Evolutionary conservation across 2,888 invertebrate species (phyloP).

Genomic region (Hofmannophila pseudospretella): DNA sequence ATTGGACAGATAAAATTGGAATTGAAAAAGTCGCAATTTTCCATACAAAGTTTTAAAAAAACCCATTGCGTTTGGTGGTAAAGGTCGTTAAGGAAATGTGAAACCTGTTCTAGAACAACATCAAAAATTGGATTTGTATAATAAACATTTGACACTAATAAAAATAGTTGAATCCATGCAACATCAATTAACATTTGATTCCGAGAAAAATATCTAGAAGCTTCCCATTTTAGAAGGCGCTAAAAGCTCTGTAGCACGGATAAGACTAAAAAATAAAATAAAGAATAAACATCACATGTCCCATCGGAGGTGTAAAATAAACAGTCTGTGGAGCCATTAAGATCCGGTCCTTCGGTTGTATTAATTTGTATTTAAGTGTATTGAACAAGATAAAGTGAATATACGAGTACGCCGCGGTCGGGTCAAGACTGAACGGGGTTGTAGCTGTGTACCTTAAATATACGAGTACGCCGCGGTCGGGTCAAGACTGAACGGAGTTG

Average conservation of each 20-base stretch:
- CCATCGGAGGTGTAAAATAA: slow-evolving; percentile 75
- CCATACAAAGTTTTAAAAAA: no score
- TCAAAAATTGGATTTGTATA: no score
- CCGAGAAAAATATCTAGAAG: slow-evolving; percentile 33
- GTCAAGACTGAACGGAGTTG: no score
- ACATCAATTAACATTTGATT: slow-evolving; percentile 33
- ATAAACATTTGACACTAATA: neutral
- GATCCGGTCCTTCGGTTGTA: slow-evolving; percentile 68
- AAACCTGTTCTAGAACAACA: no score
- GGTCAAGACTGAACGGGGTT: slow-evolving; percentile 41
- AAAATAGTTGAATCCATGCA: neutral
- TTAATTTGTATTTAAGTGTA: slow-evolving; percentile 79
- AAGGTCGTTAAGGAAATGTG: no score
- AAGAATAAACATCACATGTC: slow-evolving; percentile 56
- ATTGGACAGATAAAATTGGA: no score
- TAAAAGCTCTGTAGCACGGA: slow-evolving; percentile 46
- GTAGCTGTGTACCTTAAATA: no score
- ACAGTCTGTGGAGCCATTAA: slow-evolving; percentile 69
- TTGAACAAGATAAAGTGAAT: slow-evolving; percentile 76
- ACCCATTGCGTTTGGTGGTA: no score
- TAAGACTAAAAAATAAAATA: slow-evolving; percentile 48
- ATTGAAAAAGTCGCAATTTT: no score
- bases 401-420: slow-evolving; percentile 54
- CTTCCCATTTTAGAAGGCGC: slow-evolving; percentile 46
- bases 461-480: slow-evolving; percentile 52